phyloP scores from a whole-genome alignment of 2,113 vertebrate species.

The Misgurnus mizolepis region DNA sequence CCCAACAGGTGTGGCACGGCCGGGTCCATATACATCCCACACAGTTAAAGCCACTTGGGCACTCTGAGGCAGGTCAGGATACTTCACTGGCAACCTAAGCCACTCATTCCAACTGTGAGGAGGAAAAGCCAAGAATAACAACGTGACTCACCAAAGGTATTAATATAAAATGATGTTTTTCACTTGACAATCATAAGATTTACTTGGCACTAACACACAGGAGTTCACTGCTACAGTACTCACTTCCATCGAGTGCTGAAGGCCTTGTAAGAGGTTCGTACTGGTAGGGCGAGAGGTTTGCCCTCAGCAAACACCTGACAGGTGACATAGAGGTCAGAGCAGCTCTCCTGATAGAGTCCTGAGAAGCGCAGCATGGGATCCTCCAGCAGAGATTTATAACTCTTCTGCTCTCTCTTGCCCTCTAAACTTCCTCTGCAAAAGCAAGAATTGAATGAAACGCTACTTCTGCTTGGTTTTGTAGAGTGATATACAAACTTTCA shows the following conservation, averaged over 20 bases:
- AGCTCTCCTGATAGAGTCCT: constrained; percentile 93
- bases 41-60: constrained; percentile 94
- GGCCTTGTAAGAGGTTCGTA: constrained; percentile 95
- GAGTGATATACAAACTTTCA: not conserved
- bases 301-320: constrained; percentile 98
- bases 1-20: constrained; percentile 91
- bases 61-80: constrained; percentile 92
- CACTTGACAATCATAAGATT: too few relatives aligned
- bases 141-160: not conserved
- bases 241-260: constrained; percentile 99
- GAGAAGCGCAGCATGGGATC: constrained; percentile 97
- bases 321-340: constrained; percentile 96
- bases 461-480: not conserved
- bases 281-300: constrained; percentile 92
- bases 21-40: constrained; percentile 96
- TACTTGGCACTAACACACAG: not conserved
- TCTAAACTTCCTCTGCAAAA: constrained; percentile 89
- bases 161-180: too few relatives aligned
- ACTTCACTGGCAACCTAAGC: constrained; percentile 94
- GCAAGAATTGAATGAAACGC: not conserved
- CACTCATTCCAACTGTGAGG: constrained; percentile 94
- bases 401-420: constrained; percentile 95
- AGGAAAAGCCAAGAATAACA: not conserved
- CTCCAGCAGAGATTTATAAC: constrained; percentile 91
- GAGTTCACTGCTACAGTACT: constrained; percentile 64